A percentile compares a stretch with the other conserved stretches of the same genome.
These are phyloP conservation scores for Scalopus aquaticus DNA, from an alignment of 2,113 vertebrate genomes.

Conservation along the genomic window DNA sequence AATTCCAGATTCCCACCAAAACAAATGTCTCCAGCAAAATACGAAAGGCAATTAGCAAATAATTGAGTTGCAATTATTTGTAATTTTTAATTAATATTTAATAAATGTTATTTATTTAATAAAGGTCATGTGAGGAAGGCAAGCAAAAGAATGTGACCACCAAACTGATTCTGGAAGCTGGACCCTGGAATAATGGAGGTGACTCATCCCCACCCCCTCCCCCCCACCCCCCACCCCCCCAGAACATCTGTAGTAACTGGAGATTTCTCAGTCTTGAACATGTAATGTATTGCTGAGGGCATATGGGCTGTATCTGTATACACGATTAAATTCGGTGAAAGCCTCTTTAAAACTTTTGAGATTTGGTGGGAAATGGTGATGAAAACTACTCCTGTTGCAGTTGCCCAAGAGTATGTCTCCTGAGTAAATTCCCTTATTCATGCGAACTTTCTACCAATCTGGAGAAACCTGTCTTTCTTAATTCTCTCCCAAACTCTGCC, in stretches of 20 bases:
- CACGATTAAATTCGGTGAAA: neutral
- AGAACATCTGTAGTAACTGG: too few species aligned
- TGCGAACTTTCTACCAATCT: neutral
- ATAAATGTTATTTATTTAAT: neutral
- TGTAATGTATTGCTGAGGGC: neutral
- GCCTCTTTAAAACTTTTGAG: neutral
- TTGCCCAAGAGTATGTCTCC: neutral
- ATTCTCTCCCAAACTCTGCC: neutral
- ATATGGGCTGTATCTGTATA: neutral
- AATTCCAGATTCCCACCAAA: neutral
- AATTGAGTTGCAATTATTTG: neutral
- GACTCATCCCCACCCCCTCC: too few species aligned
- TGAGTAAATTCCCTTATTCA: neutral
- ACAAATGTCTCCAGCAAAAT: conserved; percentile 26
- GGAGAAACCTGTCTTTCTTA: neutral
- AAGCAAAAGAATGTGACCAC: neutral
- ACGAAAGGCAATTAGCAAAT: neutral
- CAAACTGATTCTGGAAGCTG: neutral
- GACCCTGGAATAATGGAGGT: neutral
- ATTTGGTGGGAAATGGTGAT: neutral
- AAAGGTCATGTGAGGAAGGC: neutral
- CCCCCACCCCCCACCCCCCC: too few species aligned
- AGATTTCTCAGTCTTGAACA: too few species aligned
- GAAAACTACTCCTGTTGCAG: neutral
- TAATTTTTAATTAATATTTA: neutral